These are phyloP conservation scores for Drepanosiphum platanoidis DNA, from an alignment of 2,888 invertebrate species.

Conservation along the genomic window DNA sequence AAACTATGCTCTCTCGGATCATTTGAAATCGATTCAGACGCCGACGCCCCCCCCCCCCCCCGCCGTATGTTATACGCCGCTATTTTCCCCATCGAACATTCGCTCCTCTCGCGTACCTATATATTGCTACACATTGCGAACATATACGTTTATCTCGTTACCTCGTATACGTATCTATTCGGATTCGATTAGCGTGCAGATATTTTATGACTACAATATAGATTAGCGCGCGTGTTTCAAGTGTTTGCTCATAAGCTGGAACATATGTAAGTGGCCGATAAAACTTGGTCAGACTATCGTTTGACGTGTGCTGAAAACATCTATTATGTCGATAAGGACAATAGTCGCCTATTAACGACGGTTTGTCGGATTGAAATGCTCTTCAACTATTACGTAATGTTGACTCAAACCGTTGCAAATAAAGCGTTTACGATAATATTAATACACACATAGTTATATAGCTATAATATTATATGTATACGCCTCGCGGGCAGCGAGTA, in stretches of 20 bases:
- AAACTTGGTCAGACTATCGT: constrained; percentile 35
- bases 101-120: background rate
- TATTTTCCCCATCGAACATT: too few relatives aligned
- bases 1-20: too few relatives aligned
- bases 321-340: constrained; percentile 21
- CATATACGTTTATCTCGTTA: background rate
- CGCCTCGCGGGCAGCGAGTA: background rate
- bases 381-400: constrained; percentile 41
- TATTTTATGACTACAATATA: constrained; percentile 8
- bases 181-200: background rate
- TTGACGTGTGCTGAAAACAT: constrained; percentile 42
- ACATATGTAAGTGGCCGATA: constrained; percentile 16
- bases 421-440: background rate
- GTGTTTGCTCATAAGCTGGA: constrained; percentile 38
- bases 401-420: background rate
- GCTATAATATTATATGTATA: background rate
- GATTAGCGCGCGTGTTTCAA: background rate
- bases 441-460: background rate
- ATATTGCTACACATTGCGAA: background rate
- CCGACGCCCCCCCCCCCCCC: too few relatives aligned
- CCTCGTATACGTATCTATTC: background rate
- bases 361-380: constrained; percentile 7
- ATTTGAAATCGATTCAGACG: too few relatives aligned
- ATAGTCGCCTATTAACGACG: background rate
- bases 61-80: too few relatives aligned